Evolutionary conservation across 1,140 invertebrate genomes (phyloP).

Genomic region (Ceratina australensis): DNA sequence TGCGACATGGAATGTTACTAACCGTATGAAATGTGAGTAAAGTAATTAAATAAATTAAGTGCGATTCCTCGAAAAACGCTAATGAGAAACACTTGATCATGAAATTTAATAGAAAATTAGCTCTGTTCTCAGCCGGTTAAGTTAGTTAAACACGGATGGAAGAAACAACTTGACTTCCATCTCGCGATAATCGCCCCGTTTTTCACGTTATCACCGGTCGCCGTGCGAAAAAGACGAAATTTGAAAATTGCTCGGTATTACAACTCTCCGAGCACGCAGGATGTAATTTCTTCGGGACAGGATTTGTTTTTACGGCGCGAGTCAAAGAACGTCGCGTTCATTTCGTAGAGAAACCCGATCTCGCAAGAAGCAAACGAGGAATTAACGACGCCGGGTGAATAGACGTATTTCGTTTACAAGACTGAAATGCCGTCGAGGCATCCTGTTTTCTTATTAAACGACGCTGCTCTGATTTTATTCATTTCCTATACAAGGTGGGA

Average conservation of each 20-base stretch:
- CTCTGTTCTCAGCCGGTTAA: not conserved
- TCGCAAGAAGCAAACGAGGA: not conserved
- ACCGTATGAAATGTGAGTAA: too few species aligned
- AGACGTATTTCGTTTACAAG: not conserved
- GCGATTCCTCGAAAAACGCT: too few species aligned
- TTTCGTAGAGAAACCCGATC: slow-evolving; percentile 3
- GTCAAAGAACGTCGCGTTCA: slow-evolving; percentile 1
- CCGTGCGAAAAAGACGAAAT: slow-evolving; percentile 5
- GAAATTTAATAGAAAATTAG: slow-evolving; percentile 1
- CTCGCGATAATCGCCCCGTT: slow-evolving; percentile 1
- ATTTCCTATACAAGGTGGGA: too few species aligned
- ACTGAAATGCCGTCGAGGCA: not conserved
- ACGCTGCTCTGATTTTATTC: too few species aligned
- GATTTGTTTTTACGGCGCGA: slow-evolving; percentile 8
- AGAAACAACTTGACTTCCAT: not conserved
- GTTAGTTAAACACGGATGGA: not conserved
- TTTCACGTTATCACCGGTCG: not conserved
- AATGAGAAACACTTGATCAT: too few species aligned
- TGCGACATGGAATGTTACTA: too few species aligned
- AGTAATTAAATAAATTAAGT: too few species aligned
- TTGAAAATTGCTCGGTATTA: slow-evolving; percentile 25
- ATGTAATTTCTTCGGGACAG: slow-evolving; percentile 32
- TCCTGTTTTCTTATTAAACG: slow-evolving; percentile 11
- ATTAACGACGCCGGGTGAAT: not conserved
- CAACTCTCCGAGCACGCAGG: not conserved